Base-by-base conservation (phyloP, 2,113 vertebrate species). In the zebrafish (Danio rerio) region DNA sequence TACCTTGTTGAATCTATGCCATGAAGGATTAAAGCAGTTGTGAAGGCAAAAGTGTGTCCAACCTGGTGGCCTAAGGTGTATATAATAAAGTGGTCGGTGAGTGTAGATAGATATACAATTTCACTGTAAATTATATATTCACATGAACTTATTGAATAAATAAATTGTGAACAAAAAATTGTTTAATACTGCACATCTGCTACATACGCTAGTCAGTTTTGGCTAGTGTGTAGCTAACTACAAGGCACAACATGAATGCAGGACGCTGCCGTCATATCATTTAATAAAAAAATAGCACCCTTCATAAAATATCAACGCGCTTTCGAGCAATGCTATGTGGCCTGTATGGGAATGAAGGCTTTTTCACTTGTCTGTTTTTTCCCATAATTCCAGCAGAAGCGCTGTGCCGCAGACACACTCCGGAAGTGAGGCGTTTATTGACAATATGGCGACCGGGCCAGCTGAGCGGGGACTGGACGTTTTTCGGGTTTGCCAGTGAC, bases 381-480 rank as follows among this genome's bases (percentile, higher is more conserved):
- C 93, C 93, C 93, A 93, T 81, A 92, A 93, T 93, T 88, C 93
- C 81, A 63, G 13, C 63, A 66, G 63, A 69, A 56, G 53, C 61
- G 42, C 82, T 7, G 65, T 88, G 82, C 83, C 86, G 88, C 88
- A 73, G 89, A 87, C 89, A 72, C 81, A 90, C 88, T 84, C 94
- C 94, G 95, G 95, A 96, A 96, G 94, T 94, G 82, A 88, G 92
- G 83, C 89, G 82, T 96, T 94, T 96, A 95, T 96, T 96, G 95
- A 96, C 95, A 96, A 95, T 85, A 96, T 96, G 96, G 95, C 91
- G 70, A 91, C 88, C 77, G 86, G 89, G 42, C 92, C 88, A 84
- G 88, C 85, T 83, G 83, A 86, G 86, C 84, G 86, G 89, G 87
- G 90, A 92, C 87, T 92, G 88, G 86, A 56, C 78, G 87, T 83